Evolutionary conservation across 2,113 vertebrate genomes (phyloP).

Genomic region (Gopherus flavomarginatus): DNA sequence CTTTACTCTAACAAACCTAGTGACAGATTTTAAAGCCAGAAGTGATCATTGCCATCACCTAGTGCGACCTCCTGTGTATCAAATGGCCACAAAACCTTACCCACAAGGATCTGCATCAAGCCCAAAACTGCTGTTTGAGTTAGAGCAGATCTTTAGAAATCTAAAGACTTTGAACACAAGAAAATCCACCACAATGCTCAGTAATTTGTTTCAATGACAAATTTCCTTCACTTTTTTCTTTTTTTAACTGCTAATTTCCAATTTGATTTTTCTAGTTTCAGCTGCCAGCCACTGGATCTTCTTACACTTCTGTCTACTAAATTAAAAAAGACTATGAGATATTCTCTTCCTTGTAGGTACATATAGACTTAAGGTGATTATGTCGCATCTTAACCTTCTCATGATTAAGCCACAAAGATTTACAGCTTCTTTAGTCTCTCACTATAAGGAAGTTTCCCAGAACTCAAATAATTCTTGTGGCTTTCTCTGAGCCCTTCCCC

Average conservation of each 20-base stretch:
- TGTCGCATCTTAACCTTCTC: background rate
- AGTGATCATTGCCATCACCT: background rate
- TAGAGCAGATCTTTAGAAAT: background rate
- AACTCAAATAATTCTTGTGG: rapidly evolving
- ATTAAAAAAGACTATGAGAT: constrained; percentile 15
- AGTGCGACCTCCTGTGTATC: background rate
- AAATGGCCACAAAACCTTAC: too few relatives aligned
- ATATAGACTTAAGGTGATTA: background rate
- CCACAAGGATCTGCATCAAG: too few relatives aligned
- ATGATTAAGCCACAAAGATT: background rate
- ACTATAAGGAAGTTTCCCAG: background rate
- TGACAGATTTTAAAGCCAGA: too few relatives aligned
- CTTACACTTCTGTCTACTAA: background rate
- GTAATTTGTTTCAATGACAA: background rate
- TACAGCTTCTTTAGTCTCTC: background rate
- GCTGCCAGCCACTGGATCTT: background rate
- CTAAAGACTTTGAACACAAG: background rate
- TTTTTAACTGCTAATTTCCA: background rate
- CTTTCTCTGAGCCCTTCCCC: background rate
- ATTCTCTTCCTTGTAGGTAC: background rate
- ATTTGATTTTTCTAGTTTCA: background rate
- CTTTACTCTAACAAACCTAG: background rate
- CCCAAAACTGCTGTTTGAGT: too few relatives aligned
- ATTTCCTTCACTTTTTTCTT: background rate
- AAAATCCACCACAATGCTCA: background rate